Conservation (phyloP, 2,797 vertebrate genomes). For the Siniperca undulata region DNA sequence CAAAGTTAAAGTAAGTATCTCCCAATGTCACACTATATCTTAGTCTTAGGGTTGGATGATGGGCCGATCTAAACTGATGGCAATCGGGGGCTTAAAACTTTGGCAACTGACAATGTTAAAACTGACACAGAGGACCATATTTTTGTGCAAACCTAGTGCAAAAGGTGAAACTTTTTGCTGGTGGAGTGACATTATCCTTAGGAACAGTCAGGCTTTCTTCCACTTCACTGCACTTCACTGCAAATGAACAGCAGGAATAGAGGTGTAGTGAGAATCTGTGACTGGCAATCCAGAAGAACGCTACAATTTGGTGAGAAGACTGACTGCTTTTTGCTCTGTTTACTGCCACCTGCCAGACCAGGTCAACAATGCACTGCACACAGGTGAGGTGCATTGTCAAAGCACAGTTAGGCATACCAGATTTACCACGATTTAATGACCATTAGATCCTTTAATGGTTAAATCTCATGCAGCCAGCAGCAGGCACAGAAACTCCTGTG, state of each 20-base stretch:
- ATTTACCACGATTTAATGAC: not conserved
- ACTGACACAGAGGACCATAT: slow-evolving; percentile 8
- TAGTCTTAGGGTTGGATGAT: not conserved
- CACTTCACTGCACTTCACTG: too few species aligned
- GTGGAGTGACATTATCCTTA: slow-evolving; percentile 25
- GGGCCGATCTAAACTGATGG: not conserved
- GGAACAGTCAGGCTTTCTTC: slow-evolving; percentile 14
- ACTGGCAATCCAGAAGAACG: slow-evolving; percentile 7
- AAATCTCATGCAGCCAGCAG: not conserved
- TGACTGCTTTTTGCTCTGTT: slow-evolving; percentile 26
- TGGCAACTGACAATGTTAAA: slow-evolving; percentile 7
- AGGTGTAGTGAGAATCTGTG: slow-evolving; percentile 16
- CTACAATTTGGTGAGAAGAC: slow-evolving; percentile 18
- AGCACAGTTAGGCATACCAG: not conserved
- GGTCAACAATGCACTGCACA: not conserved
- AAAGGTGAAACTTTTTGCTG: slow-evolving; percentile 2
- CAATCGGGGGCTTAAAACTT: not conserved
- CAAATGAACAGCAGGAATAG: not conserved
- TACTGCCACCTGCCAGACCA: not conserved
- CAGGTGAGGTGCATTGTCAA: not conserved
- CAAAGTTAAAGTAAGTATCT: too few species aligned
- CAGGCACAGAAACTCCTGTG: not conserved
- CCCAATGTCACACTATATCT: not conserved
- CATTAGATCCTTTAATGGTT: slow-evolving; percentile 5
- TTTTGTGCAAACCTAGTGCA: not conserved